These are phyloP conservation scores for Sebastes kiyomatsui DNA, from an alignment of 2,797 vertebrate genomes.

Conservation along the genomic window DNA sequence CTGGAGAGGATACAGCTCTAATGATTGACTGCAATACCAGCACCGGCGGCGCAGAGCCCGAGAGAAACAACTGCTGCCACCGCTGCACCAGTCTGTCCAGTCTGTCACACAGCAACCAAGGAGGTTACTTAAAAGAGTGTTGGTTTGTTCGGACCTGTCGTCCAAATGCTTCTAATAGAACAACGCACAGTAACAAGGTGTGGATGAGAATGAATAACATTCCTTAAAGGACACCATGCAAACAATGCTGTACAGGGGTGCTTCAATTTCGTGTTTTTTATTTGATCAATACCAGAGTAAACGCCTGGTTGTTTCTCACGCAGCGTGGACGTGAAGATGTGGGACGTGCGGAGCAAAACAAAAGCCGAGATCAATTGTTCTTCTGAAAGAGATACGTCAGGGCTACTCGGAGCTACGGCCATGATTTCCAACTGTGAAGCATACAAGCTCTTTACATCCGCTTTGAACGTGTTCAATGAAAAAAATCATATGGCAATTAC, in stretches of 20 bases:
- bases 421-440: constrained; percentile 1
- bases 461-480: constrained; percentile 9
- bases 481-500: neutral
- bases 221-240: neutral
- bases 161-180: constrained; percentile 9
- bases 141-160: neutral
- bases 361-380: constrained; percentile 8
- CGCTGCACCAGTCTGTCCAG: constrained; percentile 47
- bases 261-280: neutral
- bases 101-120: constrained; percentile 35
- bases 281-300: constrained; percentile 9
- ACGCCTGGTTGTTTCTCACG: neutral
- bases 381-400: neutral
- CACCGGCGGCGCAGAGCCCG: constrained; percentile 51
- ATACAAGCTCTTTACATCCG: constrained; percentile 1
- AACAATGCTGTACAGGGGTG: neutral
- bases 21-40: constrained; percentile 74
- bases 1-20: constrained; percentile 74
- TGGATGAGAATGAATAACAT: constrained; percentile 14
- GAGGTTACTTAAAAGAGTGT: constrained; percentile 2
- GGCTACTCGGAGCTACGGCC: neutral
- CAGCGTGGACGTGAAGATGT: neutral
- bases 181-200: neutral
- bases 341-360: constrained; percentile 3
- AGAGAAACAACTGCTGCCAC: constrained; percentile 55